Evolutionary conservation across 2,113 vertebrate species (phyloP), one percentile per base, ranked within the genome.

Genomic region (Probosciger aterrimus): DNA sequence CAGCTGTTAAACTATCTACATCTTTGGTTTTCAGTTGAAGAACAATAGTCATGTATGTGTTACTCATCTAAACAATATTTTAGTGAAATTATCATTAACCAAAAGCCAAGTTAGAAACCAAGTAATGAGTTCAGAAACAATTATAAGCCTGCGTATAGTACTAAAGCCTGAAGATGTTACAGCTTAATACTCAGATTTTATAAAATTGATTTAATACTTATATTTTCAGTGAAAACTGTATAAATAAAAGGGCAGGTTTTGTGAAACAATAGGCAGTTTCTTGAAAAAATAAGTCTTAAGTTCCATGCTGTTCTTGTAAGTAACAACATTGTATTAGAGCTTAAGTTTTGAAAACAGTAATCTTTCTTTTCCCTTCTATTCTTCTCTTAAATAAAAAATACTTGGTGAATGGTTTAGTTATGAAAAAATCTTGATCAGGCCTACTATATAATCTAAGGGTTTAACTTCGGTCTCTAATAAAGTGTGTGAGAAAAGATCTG

Each of bases 261-360:
- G 19, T 57, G 55, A 57, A 33, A 24, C 24, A n/a, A 55, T 69
- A 50, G 6, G 2, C 0, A 30, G 1, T 43, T 95, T 46, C 19
- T 25, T 68, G 6, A 43, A 57, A 76, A 80, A 46, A 6, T 6
- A 23, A 35, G 6, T 1, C 0, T 49, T 33, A 24, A 9, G 3
- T 24, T 70, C 25, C 67, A 33, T 31, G 1, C 1, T 87, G 10
- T 13, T 41, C 9, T 31, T 73, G 4, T 33, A 22, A 55, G 1
- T 41, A 55, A 14, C 9, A 33, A 0, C 13, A 27, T 15, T 55
- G 8, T 28, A 63, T 22, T 60, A 43, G 1, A 59, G 0, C 1
- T 49, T 49, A 55, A 37, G 7, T 28, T 88, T 65, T 65, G 14
- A 47, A 84, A 67, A 50, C 5, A 41, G 9, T 17, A 22, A 24